Evolutionary conservation across 2,113 vertebrate genomes (phyloP).

Genomic region (Meles meles): DNA sequence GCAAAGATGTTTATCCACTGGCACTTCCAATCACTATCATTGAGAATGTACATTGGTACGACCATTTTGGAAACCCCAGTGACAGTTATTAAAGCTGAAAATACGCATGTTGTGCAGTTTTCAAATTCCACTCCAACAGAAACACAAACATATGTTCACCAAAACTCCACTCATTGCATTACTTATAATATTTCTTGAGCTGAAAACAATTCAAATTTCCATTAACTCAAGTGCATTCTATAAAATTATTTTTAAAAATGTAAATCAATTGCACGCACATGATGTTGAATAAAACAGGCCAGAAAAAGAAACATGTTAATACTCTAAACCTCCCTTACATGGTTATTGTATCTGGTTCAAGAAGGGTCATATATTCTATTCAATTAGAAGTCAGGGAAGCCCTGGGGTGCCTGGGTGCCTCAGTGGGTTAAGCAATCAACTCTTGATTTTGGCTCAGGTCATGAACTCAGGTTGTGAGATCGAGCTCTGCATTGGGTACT

Average conservation of each 20-base stretch:
- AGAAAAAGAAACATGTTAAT: background rate
- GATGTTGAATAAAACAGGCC: background rate
- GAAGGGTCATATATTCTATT: background rate
- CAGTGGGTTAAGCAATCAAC: background rate
- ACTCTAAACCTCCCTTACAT: background rate
- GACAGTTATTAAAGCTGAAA: background rate
- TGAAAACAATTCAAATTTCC: background rate
- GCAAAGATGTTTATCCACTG: background rate
- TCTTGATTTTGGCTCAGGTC: background rate
- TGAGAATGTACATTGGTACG: background rate
- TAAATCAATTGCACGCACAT: background rate
- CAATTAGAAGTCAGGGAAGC: background rate
- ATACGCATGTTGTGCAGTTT: too few species aligned
- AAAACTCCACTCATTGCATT: background rate
- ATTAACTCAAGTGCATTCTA: background rate
- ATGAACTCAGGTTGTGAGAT: background rate
- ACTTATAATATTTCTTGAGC: background rate
- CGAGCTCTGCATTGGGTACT: background rate
- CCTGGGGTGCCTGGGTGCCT: background rate
- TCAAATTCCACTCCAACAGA: background rate
- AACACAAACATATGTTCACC: background rate
- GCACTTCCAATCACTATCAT: background rate
- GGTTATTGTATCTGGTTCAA: background rate
- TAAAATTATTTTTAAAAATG: background rate
- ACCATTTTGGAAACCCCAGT: background rate